A percentile compares a stretch with the other conserved stretches of the same genome.
Conservation (phyloP, 1,140 invertebrate species). For the Chrysomallon squamiferum region DNA sequence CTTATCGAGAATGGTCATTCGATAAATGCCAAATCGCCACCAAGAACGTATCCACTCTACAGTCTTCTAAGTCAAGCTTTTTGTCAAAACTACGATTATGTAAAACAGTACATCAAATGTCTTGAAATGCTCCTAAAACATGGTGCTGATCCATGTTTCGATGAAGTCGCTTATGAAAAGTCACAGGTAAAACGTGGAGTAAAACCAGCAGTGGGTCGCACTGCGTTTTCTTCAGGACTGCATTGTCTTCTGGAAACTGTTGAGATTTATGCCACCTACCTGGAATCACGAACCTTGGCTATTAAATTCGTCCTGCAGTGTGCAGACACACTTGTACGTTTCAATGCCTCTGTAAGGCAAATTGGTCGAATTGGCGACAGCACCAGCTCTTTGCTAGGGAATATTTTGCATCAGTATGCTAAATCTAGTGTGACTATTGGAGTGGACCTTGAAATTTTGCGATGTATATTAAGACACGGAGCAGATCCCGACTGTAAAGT, state of each 20-base stretch:
- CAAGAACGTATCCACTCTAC: conserved; percentile 50
- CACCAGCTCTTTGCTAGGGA: conserved; percentile 25
- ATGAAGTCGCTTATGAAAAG: conserved; percentile 34
- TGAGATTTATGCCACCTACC: conserved; percentile 28
- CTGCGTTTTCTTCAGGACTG: conserved; percentile 38
- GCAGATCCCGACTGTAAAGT: conserved; percentile 39
- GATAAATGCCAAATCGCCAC: conserved; percentile 29
- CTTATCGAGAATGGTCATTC: conserved; percentile 37
- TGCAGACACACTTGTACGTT: conserved; percentile 32
- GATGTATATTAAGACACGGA: conserved; percentile 40
- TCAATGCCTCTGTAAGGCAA: conserved; percentile 26
- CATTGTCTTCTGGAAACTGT: conserved; percentile 45
- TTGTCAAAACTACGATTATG: conserved; percentile 40
- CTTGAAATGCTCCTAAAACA: conserved; percentile 32
- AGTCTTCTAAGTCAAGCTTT: conserved; percentile 39
- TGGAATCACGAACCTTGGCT: conserved; percentile 36
- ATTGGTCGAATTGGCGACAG: conserved; percentile 27
- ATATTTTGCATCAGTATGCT: conserved; percentile 43
- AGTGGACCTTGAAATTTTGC: conserved; percentile 34
- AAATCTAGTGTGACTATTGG: conserved; percentile 41
- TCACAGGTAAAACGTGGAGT: conserved; percentile 23
- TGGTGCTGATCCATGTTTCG: conserved; percentile 47
- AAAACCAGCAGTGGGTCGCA: conserved; percentile 29
- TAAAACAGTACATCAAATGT: conserved; percentile 40
- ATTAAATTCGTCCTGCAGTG: conserved; percentile 40